Conservation (phyloP, 1,140 invertebrate genomes). For the Amyelois transitella region DNA sequence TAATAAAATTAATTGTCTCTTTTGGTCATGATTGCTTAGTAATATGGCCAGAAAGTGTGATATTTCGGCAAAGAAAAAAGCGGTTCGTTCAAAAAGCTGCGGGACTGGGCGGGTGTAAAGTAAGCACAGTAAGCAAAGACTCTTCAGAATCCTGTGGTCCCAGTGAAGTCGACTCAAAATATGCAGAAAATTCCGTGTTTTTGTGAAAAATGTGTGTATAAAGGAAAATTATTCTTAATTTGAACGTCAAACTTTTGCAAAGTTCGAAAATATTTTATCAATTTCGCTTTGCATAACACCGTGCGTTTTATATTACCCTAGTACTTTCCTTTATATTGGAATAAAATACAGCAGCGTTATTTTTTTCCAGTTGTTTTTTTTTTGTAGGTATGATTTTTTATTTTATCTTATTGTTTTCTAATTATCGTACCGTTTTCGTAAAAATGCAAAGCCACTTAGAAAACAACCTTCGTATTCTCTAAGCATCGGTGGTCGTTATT, state of each 20-base stretch:
- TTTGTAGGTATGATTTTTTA: not conserved
- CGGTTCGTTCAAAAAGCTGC: not conserved
- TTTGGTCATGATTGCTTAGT: constrained; percentile 24
- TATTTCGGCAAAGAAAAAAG: constrained; percentile 23
- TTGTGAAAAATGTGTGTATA: constrained; percentile 44
- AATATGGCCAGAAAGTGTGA: constrained; percentile 26
- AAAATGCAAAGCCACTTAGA: too few species aligned
- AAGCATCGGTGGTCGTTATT: too few species aligned
- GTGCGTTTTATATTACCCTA: constrained; percentile 1
- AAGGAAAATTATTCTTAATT: constrained; percentile 3
- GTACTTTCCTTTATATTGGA: not conserved
- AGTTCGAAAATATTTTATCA: not conserved
- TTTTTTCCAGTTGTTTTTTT: not conserved
- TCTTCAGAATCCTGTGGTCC: constrained; percentile 29
- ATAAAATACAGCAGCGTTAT: constrained; percentile 6
- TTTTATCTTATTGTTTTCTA: too few species aligned
- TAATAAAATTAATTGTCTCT: not conserved
- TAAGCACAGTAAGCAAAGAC: too few species aligned
- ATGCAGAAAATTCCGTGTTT: constrained; percentile 62
- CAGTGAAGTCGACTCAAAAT: constrained; percentile 39
- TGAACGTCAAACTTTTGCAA: not conserved
- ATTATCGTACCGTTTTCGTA: too few species aligned
- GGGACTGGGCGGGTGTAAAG: not conserved
- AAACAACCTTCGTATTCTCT: too few species aligned
- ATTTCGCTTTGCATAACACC: not conserved